Conservation (phyloP, 2,113 vertebrate genomes). For the Hepsetus odoe region DNA sequence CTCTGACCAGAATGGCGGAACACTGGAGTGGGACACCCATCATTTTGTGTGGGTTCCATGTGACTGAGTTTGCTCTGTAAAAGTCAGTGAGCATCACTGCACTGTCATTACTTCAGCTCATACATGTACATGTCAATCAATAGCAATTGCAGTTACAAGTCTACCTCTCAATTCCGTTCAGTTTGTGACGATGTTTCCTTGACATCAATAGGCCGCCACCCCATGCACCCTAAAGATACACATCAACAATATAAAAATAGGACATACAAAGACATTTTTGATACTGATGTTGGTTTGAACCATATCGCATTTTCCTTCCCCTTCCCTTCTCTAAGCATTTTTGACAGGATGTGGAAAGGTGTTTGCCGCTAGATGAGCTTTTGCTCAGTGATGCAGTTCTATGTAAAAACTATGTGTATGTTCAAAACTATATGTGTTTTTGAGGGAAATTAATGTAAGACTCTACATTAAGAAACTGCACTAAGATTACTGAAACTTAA, state of each 20-base stretch:
- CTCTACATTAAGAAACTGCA: too few species aligned
- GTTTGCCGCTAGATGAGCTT: too few species aligned
- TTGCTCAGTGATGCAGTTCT: too few species aligned
- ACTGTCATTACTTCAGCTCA: not conserved
- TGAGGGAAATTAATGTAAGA: too few species aligned
- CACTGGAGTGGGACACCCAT: slow-evolving; percentile 97
- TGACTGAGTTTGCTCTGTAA: slow-evolving; percentile 94
- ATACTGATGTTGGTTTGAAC: slow-evolving; percentile 1
- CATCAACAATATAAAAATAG: slow-evolving; percentile 7
- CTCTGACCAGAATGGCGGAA: slow-evolving; percentile 94
- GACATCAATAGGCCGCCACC: slow-evolving; percentile 97
- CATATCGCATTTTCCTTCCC: too few species aligned
- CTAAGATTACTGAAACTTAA: too few species aligned
- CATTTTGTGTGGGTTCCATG: slow-evolving; percentile 99
- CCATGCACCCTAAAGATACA: slow-evolving; percentile 87
- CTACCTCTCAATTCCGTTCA: slow-evolving; percentile 91
- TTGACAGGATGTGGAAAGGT: too few species aligned
- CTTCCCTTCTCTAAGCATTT: too few species aligned
- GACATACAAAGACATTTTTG: not conserved
- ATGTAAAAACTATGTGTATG: too few species aligned
- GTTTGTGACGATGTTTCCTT: slow-evolving; percentile 93
- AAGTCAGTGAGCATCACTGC: slow-evolving; percentile 25
- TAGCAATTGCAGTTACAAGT: not conserved
- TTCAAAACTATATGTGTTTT: too few species aligned
- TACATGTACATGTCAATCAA: not conserved